Base-by-base conservation (phyloP, 2,888 invertebrate species). In the Eupithecia centaureata region DNA sequence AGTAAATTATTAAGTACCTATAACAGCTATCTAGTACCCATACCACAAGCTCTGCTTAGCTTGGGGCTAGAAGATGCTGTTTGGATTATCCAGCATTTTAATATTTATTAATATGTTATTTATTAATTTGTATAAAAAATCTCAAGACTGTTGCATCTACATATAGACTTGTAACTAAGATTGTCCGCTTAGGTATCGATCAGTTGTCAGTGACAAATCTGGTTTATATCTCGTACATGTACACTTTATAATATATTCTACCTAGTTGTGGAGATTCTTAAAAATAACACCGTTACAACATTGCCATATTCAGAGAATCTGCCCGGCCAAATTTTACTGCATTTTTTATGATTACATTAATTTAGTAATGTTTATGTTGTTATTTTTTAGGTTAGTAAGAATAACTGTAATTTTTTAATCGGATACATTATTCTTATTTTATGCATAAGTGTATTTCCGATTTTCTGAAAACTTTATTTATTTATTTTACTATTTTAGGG, bases 161-260 rank as follows among this genome's bases (percentile, higher is more conserved):
- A 59, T 35, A 62, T 13, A 59, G 25, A 54, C 38, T 35, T 28
- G 51, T 67, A 63, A 33, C 60, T 33, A 42, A 58, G 51, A 18
- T 76, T 80, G 86, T 84, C 86, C 61, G 68, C 56, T 85, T 82
- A 83, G 81, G 87, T 87, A 86, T 88, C 86, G 86, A 87, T 88
- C 87, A 82, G 78, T 82, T 83, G 75, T 76, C 79, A 79, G 82
- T 81, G 86, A 88, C 88, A 89, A 82, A 84, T 85, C 86, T 81
- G 86, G 88, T 86, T 87, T 83, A 83, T 84, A 81, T 83, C 79
- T 78, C 27, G 32, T 57, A 70, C 76, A 77, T 77, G 70, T 77
- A 73, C 73, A 64, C 65, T 68, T 71, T 76, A 74, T 74, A 75
- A 75, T 76, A n/a, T n/a, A n/a, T 76, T 77, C 73, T 72, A 68